phyloP scores from a whole-genome alignment of 2,797 vertebrate species.

The Manis pentadactyla region DNA sequence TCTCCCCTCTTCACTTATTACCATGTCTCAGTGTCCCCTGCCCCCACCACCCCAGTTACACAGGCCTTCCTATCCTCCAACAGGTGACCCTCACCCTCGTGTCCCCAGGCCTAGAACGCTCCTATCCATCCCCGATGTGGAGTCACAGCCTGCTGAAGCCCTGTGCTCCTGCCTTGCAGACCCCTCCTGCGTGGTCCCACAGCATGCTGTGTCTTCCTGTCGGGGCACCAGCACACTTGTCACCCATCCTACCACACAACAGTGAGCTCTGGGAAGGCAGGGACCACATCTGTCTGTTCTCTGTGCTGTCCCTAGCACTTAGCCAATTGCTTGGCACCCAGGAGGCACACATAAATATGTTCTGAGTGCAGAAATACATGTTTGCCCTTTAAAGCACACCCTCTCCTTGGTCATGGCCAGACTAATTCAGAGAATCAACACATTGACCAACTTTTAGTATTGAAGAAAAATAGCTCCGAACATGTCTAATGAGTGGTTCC shows the following conservation, averaged over 20 bases:
- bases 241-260: neutral
- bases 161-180: neutral
- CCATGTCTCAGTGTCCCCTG: neutral
- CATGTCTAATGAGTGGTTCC: fast-evolving
- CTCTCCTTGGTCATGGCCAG: neutral
- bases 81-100: fast-evolving
- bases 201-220: fast-evolving
- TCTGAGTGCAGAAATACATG: neutral
- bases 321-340: neutral
- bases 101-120: neutral
- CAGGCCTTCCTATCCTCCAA: neutral
- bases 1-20: neutral
- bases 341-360: fast-evolving
- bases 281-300: no score
- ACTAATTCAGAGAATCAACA: neutral
- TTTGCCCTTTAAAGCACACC: neutral
- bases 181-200: neutral
- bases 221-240: fast-evolving
- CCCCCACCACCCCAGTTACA: fast-evolving
- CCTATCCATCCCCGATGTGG: fast-evolving
- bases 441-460: neutral
- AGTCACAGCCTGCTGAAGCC: neutral
- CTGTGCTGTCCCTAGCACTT: fast-evolving
- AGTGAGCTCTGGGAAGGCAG: neutral
- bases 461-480: neutral